These are phyloP conservation scores for Mythimna vitellina DNA, from an alignment of 2,888 invertebrate genomes.

Conservation along the genomic window DNA sequence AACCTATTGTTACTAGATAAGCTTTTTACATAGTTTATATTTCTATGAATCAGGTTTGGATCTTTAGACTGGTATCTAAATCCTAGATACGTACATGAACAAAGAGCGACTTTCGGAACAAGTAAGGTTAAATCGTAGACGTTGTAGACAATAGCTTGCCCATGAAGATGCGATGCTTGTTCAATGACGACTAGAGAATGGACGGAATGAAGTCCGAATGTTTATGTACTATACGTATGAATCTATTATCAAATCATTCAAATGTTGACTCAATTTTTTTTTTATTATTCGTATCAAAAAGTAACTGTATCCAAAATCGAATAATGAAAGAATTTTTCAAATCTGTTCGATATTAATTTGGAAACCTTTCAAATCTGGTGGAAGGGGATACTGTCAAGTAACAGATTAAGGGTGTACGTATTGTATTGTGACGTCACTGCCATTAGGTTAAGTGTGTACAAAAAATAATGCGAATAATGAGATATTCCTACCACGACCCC, in stretches of 20 bases:
- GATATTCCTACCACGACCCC: no score
- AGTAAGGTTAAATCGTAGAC: conserved; percentile 63
- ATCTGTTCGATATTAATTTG: no score
- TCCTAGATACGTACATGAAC: conserved; percentile 44
- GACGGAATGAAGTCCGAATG: conserved; percentile 36
- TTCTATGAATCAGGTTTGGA: conserved; percentile 25
- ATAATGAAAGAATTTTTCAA: no score
- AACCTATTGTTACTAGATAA: conserved; percentile 2
- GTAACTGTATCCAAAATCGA: no score
- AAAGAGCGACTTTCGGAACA: conserved; percentile 59
- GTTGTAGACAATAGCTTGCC: conserved; percentile 62
- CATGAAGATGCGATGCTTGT: conserved; percentile 63
- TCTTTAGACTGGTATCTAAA: conserved; percentile 38
- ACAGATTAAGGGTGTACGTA: no score
- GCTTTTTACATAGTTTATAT: neutral
- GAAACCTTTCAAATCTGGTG: no score
- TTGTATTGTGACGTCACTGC: no score
- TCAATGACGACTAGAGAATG: conserved; percentile 66
- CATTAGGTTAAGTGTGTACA: no score
- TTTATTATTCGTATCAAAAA: no score
- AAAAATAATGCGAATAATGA: no score
- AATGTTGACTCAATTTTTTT: neutral
- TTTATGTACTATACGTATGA: conserved; percentile 21
- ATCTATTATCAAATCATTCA: conserved; percentile 17
- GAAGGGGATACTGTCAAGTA: no score